A percentile compares a stretch with the other conserved stretches of the same genome.
Conservation (phyloP, 1,140 invertebrate genomes). For the Nylanderia fulva region DNA sequence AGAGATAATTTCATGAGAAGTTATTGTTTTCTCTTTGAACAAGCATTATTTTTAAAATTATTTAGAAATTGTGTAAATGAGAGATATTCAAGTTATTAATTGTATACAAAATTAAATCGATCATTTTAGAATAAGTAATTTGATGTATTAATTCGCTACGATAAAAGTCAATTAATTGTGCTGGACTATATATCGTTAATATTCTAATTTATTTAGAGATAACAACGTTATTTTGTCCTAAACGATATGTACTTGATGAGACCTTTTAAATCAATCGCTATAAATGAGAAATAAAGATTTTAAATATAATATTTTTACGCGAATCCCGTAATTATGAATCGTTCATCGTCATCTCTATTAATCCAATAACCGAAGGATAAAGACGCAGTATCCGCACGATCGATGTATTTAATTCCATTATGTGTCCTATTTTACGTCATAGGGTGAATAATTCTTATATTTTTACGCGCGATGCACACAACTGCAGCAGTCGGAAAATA, state of each 20-base stretch:
- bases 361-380: conserved; percentile 62
- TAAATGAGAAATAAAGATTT: not conserved
- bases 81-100: not conserved
- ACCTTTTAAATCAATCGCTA: not conserved
- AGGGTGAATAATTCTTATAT: conserved; percentile 10
- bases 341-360: conserved; percentile 10
- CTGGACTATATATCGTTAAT: not conserved
- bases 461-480: not conserved
- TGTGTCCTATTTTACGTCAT: conserved; percentile 45
- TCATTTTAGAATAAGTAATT: not conserved
- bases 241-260: not conserved
- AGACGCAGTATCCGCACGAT: conserved; percentile 43
- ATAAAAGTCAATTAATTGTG: not conserved
- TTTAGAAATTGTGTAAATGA: not conserved
- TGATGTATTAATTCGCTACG: not conserved
- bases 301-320: not conserved
- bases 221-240: not conserved
- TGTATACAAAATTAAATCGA: not conserved
- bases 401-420: conserved; percentile 70
- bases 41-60: not conserved
- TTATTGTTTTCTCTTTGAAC: not conserved
- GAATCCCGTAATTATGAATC: not conserved
- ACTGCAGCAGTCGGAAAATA: not conserved
- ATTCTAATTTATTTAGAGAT: not conserved
- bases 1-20: not conserved